These are phyloP conservation scores for Euphydryas editha DNA, from an alignment of 2,888 invertebrate species.

Conservation along the genomic window DNA sequence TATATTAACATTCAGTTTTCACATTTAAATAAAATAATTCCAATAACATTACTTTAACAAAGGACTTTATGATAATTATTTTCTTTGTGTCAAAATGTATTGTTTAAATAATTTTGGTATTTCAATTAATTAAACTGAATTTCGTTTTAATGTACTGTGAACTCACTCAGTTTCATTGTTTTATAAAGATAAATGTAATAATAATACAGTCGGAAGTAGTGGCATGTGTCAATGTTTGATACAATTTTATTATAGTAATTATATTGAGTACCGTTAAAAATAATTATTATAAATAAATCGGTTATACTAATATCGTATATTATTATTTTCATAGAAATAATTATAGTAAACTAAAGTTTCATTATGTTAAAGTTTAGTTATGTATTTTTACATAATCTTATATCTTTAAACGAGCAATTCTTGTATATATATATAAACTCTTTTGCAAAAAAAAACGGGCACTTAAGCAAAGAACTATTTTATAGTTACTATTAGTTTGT, in stretches of 20 bases:
- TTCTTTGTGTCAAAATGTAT: conserved; percentile 10
- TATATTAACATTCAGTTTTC: neutral
- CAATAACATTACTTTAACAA: conserved; percentile 29
- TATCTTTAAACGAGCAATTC: no score
- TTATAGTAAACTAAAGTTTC: no score
- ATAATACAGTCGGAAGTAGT: neutral
- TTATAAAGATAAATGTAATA: neutral
- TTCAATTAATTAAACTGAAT: conserved; percentile 12
- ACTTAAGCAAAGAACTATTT: no score
- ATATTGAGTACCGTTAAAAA: neutral
- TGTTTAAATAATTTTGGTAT: conserved; percentile 9
- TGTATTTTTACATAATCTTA: no score
- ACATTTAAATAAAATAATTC: neutral
- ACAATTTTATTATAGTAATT: conserved; percentile 1
- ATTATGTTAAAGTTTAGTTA: no score
- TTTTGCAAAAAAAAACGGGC: no score
- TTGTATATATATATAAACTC: no score
- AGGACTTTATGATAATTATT: conserved; percentile 18
- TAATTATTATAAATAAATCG: neutral
- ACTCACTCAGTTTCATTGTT: conserved; percentile 2
- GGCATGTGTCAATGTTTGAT: neutral
- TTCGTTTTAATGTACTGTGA: conserved; percentile 5
- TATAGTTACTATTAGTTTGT: no score
- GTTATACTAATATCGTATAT: no score
- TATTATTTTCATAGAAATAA: no score